Evolutionary conservation across 2,113 vertebrate genomes (phyloP).

Genomic region (Pluvialis apricaria): DNA sequence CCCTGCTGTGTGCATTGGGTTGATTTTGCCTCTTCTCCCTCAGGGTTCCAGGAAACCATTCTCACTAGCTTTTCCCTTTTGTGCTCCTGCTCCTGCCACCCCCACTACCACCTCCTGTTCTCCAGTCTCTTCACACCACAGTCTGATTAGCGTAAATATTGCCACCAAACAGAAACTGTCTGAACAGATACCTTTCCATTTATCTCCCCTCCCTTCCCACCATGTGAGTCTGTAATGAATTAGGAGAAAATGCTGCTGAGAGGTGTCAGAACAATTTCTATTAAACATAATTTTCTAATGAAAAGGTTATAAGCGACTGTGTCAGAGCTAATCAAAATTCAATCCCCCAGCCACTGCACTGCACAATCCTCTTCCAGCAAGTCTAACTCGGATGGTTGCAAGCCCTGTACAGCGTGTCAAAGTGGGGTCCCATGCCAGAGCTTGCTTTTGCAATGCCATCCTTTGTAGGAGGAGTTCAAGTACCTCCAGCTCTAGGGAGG

Average conservation of each 20-base stretch:
- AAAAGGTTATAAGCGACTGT: constrained; percentile 72
- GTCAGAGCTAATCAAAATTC: constrained; percentile 70
- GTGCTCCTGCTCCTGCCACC: not conserved
- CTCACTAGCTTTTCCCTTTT: not conserved
- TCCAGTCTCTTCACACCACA: not conserved
- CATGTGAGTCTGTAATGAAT: constrained; percentile 35
- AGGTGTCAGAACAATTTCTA: constrained; percentile 78
- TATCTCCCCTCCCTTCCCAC: not conserved
- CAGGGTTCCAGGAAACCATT: not conserved
- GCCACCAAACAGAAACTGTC: not conserved
- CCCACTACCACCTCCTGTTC: not conserved
- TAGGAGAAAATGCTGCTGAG: constrained; percentile 63
- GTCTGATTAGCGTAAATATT: not conserved
- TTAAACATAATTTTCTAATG: constrained; percentile 81
- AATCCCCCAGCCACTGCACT: constrained; percentile 19
- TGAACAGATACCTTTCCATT: not conserved
- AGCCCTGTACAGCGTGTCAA: not conserved
- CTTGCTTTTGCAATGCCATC: not conserved
- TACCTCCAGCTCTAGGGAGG: not conserved
- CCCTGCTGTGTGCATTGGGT: not conserved
- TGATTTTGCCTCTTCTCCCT: not conserved
- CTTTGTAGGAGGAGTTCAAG: not conserved
- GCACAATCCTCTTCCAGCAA: not conserved
- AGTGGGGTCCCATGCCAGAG: not conserved
- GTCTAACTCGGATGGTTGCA: not conserved